Evolutionary conservation across 2,888 invertebrate species (phyloP).

Genomic region (Brachylomia viminalis): DNA sequence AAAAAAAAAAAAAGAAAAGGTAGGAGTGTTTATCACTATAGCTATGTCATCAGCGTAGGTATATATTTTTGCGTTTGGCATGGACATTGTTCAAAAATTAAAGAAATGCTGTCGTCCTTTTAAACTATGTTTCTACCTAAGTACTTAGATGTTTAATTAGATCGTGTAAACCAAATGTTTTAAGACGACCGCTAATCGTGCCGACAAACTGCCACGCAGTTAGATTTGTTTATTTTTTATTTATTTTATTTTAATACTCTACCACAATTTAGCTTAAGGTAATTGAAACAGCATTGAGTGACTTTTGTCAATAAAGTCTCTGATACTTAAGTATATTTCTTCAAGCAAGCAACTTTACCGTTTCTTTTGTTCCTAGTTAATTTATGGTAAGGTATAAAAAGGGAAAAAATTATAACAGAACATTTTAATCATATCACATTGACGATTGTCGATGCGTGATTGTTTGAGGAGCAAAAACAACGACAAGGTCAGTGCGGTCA

Average conservation of each 20-base stretch:
- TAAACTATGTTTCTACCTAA: too few relatives aligned
- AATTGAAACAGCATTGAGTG: neutral
- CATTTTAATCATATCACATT: slow-evolving; percentile 35
- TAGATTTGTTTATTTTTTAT: too few relatives aligned
- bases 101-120: too few relatives aligned
- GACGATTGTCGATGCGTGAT: slow-evolving; percentile 70
- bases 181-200: too few relatives aligned
- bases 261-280: neutral
- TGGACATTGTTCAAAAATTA: too few relatives aligned
- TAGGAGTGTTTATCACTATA: too few relatives aligned
- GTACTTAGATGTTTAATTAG: too few relatives aligned
- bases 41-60: too few relatives aligned
- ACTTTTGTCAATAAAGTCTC: neutral
- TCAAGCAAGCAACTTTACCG: neutral
- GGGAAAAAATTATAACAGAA: slow-evolving; percentile 24
- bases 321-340: neutral
- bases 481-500: slow-evolving; percentile 76
- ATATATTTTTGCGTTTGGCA: too few relatives aligned
- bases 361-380: neutral
- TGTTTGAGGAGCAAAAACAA: slow-evolving; percentile 76
- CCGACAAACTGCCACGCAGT: too few relatives aligned
- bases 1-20: too few relatives aligned
- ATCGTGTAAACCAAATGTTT: too few relatives aligned
- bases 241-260: neutral
- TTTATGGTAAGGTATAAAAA: slow-evolving; percentile 18